Base-by-base conservation (phyloP, 2,888 invertebrate genomes). In the Meghimatium bilineatum region DNA sequence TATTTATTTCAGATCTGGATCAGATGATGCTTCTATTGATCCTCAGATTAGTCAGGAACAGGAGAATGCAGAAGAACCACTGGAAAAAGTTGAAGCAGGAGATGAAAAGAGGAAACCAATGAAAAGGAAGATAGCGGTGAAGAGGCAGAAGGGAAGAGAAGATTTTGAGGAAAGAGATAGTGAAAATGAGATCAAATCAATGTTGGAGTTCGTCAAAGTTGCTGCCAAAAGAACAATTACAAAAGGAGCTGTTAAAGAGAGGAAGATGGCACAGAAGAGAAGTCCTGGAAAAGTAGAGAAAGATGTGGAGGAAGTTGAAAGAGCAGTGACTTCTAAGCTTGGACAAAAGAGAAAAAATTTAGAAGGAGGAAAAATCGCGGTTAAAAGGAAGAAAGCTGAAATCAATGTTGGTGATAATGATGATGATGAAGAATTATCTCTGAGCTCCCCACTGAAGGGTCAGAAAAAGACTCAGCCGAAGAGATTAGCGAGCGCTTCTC, bases 391-490 rank as follows among this genome's bases (percentile, higher is more conserved):
- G 14, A 78, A 83, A 49, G 34, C 66, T 10, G 29, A 77, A n/a
- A 34, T n/a, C 1, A 75, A 74, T 32, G 56, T 49, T 20, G n/a
- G 38, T 29, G 56, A 20, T 60, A 44, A 63, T n/a, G n/a, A 60
- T 14, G 80, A 84, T 66, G 84, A 80, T 23, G 84, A 80, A 1
- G 32, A 80, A 8, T 49, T 49, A n/a, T 66, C 84, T 10, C 80
- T 75, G 1, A 80, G 66, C 17, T 84, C 80, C 29, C 71, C 78
- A 77, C 72, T 83, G 0, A 79, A 84, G 36, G 80, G 67, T 29
- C 52, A 80, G 29, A 74, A 67, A 26, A 83, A 77, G 52, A 20
- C 75, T 6, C n/a, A 26, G 23, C 29, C 36, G 52, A 67, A 71
- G 12, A 71, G 36, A 26, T 8, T 38, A 52, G 29, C 36, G 23